Conservation (phyloP, 2,888 invertebrate species). For the Cephus runcator region DNA sequence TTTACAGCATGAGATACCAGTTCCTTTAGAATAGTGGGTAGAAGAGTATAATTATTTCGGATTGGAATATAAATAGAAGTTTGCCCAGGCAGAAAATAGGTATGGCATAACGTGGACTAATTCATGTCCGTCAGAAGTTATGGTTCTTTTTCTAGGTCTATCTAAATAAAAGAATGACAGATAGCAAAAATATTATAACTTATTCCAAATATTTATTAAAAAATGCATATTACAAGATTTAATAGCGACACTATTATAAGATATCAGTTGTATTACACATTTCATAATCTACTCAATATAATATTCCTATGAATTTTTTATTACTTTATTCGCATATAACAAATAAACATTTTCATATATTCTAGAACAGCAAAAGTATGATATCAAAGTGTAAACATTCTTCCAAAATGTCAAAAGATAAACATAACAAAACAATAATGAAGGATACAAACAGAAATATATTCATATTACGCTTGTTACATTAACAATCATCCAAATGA, state of each 20-base stretch:
- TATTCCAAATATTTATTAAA: neutral
- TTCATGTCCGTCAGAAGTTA: neutral
- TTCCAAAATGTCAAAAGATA: neutral
- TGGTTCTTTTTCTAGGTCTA: neutral
- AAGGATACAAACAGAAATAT: neutral
- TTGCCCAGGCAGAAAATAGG: constrained; percentile 25
- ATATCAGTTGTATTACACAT: neutral
- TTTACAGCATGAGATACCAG: neutral
- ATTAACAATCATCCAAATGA: neutral
- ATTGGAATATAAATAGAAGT: constrained; percentile 25
- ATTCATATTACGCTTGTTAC: neutral
- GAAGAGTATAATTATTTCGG: constrained; percentile 10
- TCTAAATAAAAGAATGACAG: neutral
- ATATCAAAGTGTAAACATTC: neutral
- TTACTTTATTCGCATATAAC: neutral
- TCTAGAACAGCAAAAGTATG: neutral
- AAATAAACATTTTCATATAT: neutral
- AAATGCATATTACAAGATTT: neutral
- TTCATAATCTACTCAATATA: neutral
- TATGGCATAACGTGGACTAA: constrained; percentile 19
- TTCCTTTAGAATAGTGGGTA: neutral
- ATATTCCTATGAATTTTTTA: neutral
- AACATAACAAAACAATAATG: neutral
- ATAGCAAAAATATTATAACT: neutral
- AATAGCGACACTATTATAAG: neutral